phyloP scores from a whole-genome alignment of 2,113 vertebrate species.

The Sphaerodactylus townsendi region DNA sequence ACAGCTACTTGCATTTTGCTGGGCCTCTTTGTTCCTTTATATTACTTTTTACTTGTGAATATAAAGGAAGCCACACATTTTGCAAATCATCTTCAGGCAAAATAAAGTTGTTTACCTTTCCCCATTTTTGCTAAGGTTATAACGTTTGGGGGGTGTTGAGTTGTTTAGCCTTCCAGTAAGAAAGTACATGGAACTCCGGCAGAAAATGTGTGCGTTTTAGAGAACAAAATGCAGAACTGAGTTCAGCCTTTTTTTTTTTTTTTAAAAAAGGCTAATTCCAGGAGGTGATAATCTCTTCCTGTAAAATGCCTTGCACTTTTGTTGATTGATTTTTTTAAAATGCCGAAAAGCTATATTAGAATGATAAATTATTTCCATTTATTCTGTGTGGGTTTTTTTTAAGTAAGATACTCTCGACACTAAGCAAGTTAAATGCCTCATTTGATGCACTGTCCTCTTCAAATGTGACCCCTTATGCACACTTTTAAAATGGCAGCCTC shows the following conservation, averaged over 20 bases:
- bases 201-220: constrained; percentile 8
- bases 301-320: constrained; percentile 46
- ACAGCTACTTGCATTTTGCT: constrained; percentile 43
- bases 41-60: constrained; percentile 26
- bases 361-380: constrained; percentile 58
- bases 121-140: constrained; percentile 46
- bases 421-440: constrained; percentile 29
- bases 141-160: constrained; percentile 1
- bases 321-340: constrained; percentile 46
- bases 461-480: constrained; percentile 8
- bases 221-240: constrained; percentile 32
- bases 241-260: constrained; percentile 8
- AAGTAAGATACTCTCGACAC: constrained; percentile 43
- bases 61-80: constrained; percentile 44
- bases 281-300: constrained; percentile 37
- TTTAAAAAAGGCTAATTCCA: constrained; percentile 15
- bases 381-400: constrained; percentile 51
- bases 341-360: constrained; percentile 27
- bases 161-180: constrained; percentile 48
- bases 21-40: constrained; percentile 29
- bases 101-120: constrained; percentile 16
- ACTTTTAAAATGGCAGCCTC: constrained; percentile 42
- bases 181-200: constrained; percentile 45
- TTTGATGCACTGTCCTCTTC: constrained; percentile 56
- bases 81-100: constrained; percentile 55